Evolutionary conservation across 1,140 invertebrate genomes (phyloP).

Genomic region (Lethrus apterus): DNA sequence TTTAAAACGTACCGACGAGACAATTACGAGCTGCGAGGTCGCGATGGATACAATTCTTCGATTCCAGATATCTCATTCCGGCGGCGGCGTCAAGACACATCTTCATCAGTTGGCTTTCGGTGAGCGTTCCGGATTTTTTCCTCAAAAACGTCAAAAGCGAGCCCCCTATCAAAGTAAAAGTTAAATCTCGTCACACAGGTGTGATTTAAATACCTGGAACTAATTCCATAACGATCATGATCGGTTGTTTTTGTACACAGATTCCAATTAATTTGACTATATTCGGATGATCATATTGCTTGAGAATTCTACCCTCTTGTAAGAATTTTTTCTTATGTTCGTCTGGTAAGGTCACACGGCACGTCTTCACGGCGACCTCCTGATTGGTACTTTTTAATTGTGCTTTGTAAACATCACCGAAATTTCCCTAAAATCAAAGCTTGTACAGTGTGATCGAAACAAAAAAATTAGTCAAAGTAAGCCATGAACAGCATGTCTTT

Average conservation of each 20-base stretch:
- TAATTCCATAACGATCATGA: constrained; percentile 98
- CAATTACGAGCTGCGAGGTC: constrained; percentile 95
- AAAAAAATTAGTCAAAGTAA: no score
- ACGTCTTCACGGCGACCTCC: constrained; percentile 94
- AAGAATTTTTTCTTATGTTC: constrained; percentile 95
- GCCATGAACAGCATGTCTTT: no score
- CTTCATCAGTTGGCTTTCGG: constrained; percentile 66
- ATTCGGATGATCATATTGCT: constrained; percentile 95
- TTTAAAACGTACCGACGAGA: constrained; percentile 61
- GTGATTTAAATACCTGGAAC: constrained; percentile 88
- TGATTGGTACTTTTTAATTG: constrained; percentile 71
- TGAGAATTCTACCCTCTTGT: constrained; percentile 90
- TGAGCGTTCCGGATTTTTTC: constrained; percentile 54
- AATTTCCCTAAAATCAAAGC: constrained; percentile 66
- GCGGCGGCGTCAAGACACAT: constrained; percentile 93
- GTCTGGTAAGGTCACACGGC: constrained; percentile 85
- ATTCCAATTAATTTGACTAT: constrained; percentile 96
- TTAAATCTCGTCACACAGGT: no score
- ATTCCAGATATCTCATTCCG: constrained; percentile 94
- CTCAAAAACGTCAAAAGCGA: constrained; percentile 82
- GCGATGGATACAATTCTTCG: constrained; percentile 89
- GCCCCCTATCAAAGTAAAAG: constrained; percentile 58
- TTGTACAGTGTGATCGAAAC: no score
- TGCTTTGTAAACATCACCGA: constrained; percentile 94
- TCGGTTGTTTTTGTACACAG: constrained; percentile 94